These are phyloP conservation scores for Prorops nasuta DNA, from an alignment of 1,140 invertebrate genomes.

Conservation along the genomic window DNA sequence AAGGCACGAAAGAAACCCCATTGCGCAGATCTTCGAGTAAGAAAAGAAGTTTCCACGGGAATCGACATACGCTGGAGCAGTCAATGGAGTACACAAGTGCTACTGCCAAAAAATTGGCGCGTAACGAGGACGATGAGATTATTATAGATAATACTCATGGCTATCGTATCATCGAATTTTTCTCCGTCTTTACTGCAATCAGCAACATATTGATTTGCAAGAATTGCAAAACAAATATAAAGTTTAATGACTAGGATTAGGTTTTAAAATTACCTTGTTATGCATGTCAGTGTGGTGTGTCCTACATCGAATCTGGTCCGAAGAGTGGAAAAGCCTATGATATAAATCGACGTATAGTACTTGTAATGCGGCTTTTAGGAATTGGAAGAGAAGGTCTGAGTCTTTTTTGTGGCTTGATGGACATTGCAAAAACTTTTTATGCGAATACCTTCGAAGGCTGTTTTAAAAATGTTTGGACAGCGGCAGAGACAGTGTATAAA, in stretches of 20 bases:
- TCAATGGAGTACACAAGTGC: conserved; percentile 6
- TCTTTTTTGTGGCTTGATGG: conserved; percentile 13
- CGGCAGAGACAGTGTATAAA: conserved; percentile 9
- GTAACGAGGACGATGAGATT: conserved; percentile 7
- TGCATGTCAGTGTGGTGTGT: conserved; percentile 11
- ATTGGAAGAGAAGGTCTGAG: conserved; percentile 9
- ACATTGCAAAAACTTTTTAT: conserved; percentile 8
- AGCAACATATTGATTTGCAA: conserved; percentile 11
- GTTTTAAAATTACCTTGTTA: conserved; percentile 16
- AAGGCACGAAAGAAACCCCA: conserved; percentile 4
- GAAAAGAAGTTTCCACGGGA: conserved; percentile 6
- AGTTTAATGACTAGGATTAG: conserved; percentile 14
- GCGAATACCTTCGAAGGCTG: conserved; percentile 4
- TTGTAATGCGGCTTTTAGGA: conserved; percentile 13
- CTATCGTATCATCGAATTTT: conserved; percentile 15
- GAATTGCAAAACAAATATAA: conserved; percentile 14
- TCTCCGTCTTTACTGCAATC: conserved; percentile 14
- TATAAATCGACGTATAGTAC: conserved; percentile 13
- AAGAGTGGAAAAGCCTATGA: conserved; percentile 13
- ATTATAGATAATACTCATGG: conserved; percentile 11
- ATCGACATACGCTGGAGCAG: conserved; percentile 6
- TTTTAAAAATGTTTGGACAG: conserved; percentile 8
- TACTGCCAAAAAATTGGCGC: conserved; percentile 8
- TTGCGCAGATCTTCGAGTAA: not conserved
- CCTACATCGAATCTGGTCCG: conserved; percentile 11